Percentiles rank a stretch among this genome's conserved stretches.
Evolutionary conservation across 1,140 invertebrate species (phyloP).

Genomic region (Trissolcus basalis): DNA sequence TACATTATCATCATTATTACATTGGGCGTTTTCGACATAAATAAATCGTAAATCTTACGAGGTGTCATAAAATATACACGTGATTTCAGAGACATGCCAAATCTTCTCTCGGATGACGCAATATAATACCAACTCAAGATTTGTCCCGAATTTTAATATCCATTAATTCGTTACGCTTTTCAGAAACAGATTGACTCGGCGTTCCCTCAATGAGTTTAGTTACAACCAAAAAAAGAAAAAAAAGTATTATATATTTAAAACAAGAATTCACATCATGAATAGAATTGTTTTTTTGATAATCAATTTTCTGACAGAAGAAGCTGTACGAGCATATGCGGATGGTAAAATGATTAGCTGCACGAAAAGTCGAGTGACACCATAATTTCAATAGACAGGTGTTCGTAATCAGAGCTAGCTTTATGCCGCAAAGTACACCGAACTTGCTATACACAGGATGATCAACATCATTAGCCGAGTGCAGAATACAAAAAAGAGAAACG

Average conservation of each 20-base stretch:
- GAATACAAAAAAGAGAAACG: background rate
- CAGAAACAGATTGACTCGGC: too few relatives aligned
- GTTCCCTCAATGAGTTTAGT: too few relatives aligned
- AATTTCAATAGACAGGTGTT: constrained; percentile 49
- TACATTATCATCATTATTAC: constrained; percentile 60
- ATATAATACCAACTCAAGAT: constrained; percentile 3
- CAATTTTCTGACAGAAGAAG: constrained; percentile 19
- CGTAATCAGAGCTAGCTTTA: constrained; percentile 37
- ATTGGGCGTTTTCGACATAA: constrained; percentile 68
- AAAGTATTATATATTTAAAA: too few relatives aligned
- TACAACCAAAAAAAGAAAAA: too few relatives aligned
- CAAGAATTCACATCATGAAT: too few relatives aligned
- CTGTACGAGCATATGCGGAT: constrained; percentile 16
- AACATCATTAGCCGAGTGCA: constrained; percentile 36
- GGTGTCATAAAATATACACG: constrained; percentile 66
- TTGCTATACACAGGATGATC: constrained; percentile 39
- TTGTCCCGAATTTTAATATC: constrained; percentile 23
- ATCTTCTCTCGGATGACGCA: constrained; percentile 20
- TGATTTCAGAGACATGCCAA: constrained; percentile 68
- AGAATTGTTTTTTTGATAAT: constrained; percentile 7
- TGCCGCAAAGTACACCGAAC: constrained; percentile 7
- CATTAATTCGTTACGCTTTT: constrained; percentile 20
- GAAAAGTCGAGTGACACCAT: constrained; percentile 42
- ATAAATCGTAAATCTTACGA: constrained; percentile 73
- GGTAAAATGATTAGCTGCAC: constrained; percentile 44